A percentile compares a stretch with the other conserved stretches of the same genome.
phyloP scores from a whole-genome alignment of 1,140 invertebrate species.

The Stegodyphus dumicola region DNA sequence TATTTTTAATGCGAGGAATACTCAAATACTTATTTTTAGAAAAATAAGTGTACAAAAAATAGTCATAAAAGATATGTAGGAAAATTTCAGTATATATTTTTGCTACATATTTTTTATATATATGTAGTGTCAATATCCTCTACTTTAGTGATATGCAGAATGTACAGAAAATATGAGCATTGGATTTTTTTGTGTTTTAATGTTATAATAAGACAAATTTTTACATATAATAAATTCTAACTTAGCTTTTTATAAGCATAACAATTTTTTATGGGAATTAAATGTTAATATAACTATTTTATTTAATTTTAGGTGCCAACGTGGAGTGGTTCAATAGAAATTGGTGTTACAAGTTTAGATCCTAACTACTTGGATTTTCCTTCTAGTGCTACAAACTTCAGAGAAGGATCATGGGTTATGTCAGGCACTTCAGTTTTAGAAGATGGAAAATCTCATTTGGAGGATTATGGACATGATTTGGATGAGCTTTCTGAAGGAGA shows the following conservation, averaged over 20 bases:
- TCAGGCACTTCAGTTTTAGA: constrained; percentile 82
- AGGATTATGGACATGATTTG: constrained; percentile 85
- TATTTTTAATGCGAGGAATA: too few relatives aligned
- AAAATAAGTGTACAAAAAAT: too few relatives aligned
- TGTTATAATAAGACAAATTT: neutral
- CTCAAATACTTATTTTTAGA: too few relatives aligned
- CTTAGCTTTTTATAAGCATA: neutral
- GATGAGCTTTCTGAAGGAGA: constrained; percentile 87
- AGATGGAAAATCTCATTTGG: constrained; percentile 82
- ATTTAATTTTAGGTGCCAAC: constrained; percentile 74
- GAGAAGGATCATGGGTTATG: constrained; percentile 90
- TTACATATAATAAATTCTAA: neutral
- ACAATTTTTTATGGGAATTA: neutral
- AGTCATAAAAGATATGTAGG: too few relatives aligned
- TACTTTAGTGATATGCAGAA: too few relatives aligned
- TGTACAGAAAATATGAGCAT: too few relatives aligned
- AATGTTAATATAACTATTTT: neutral
- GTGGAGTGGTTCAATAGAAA: constrained; percentile 93
- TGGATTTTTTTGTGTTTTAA: neutral
- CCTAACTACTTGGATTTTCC: constrained; percentile 81
- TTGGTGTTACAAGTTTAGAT: constrained; percentile 87
- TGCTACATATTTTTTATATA: too few relatives aligned
- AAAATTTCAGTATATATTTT: too few relatives aligned
- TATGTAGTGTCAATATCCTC: too few relatives aligned
- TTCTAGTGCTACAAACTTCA: constrained; percentile 84